A percentile compares a stretch with the other conserved stretches of the same genome.
These are phyloP conservation scores for Acheta domesticus DNA, from an alignment of 2,888 invertebrate species.

Conservation along the genomic window DNA sequence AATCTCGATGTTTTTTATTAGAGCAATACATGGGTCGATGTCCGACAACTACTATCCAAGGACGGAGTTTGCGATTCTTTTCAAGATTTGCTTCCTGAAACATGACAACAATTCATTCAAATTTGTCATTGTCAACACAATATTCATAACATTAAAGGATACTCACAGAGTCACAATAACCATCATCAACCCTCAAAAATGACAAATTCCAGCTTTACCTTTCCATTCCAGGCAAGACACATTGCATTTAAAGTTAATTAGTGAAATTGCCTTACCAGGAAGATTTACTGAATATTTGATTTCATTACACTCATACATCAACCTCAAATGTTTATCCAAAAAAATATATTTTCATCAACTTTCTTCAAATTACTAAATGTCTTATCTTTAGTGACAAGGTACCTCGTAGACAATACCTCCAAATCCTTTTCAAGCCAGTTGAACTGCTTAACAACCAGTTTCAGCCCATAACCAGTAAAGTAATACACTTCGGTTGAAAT, in stretches of 20 bases:
- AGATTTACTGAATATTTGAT: no score
- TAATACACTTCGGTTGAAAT: conserved; percentile 59
- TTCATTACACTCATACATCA: no score
- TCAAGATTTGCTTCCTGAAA: conserved; percentile 45
- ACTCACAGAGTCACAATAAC: no score
- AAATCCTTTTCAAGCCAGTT: conserved; percentile 53
- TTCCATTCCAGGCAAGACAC: no score
- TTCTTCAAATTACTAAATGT: no score
- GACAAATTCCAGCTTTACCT: no score
- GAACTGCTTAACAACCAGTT: conserved; percentile 48
- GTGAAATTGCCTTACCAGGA: no score
- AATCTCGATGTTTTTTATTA: conserved; percentile 53
- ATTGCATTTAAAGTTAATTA: no score
- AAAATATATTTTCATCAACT: no score
- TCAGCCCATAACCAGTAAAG: conserved; percentile 48
- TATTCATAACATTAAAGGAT: not conserved
- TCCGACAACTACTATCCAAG: conserved; percentile 54
- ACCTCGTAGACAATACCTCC: conserved; percentile 42
- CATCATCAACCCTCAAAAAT: not conserved
- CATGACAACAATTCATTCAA: not conserved
- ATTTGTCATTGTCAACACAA: not conserved
- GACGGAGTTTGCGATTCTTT: conserved; percentile 47
- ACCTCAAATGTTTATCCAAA: no score
- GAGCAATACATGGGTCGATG: conserved; percentile 56
- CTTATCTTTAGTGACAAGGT: no score